phyloP scores from a whole-genome alignment of 2,113 vertebrate genomes.

The Gymnarchus niloticus region DNA sequence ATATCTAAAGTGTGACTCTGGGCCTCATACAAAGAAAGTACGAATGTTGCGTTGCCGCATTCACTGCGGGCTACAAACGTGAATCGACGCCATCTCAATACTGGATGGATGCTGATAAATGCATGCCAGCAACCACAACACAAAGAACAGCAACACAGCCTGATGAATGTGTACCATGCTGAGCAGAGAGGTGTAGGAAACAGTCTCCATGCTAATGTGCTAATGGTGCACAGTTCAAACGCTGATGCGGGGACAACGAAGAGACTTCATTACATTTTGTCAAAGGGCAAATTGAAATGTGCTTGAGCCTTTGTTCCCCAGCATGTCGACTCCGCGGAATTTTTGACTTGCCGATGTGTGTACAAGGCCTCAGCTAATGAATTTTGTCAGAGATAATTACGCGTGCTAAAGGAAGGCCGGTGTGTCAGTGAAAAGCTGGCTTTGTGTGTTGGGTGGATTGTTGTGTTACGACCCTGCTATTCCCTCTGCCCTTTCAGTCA shows the following conservation, averaged over 20 bases:
- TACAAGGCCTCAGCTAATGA: slow-evolving; percentile 77
- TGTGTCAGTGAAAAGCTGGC: slow-evolving; percentile 71
- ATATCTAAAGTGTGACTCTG: neutral
- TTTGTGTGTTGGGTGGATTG: slow-evolving; percentile 66
- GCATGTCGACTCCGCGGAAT: slow-evolving; percentile 68
- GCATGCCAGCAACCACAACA: slow-evolving; percentile 53
- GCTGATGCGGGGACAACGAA: slow-evolving; percentile 62
- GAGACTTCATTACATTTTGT: slow-evolving; percentile 81
- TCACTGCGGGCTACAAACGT: neutral
- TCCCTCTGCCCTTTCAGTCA: slow-evolving; percentile 67
- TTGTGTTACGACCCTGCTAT: slow-evolving; percentile 54
- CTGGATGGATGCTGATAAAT: slow-evolving; percentile 51
- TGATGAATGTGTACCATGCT: slow-evolving; percentile 66
- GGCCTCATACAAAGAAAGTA: neutral
- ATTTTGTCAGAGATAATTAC: slow-evolving; percentile 84
- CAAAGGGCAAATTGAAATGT: slow-evolving; percentile 73
- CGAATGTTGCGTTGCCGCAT: neutral
- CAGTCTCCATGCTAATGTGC: slow-evolving; percentile 63
- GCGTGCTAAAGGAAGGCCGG: slow-evolving; percentile 53
- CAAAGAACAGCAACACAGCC: slow-evolving; percentile 46
- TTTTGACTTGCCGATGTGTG: slow-evolving; percentile 65
- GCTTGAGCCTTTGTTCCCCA: slow-evolving; percentile 67
- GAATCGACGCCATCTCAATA: slow-evolving; percentile 46
- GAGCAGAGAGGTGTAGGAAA: slow-evolving; percentile 63
- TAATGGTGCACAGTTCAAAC: slow-evolving; percentile 64